Percentiles rank a stretch among this genome's conserved stretches.
Evolutionary conservation across 2,888 invertebrate genomes (phyloP).

Genomic region (Trypoxylon attenuatum): DNA sequence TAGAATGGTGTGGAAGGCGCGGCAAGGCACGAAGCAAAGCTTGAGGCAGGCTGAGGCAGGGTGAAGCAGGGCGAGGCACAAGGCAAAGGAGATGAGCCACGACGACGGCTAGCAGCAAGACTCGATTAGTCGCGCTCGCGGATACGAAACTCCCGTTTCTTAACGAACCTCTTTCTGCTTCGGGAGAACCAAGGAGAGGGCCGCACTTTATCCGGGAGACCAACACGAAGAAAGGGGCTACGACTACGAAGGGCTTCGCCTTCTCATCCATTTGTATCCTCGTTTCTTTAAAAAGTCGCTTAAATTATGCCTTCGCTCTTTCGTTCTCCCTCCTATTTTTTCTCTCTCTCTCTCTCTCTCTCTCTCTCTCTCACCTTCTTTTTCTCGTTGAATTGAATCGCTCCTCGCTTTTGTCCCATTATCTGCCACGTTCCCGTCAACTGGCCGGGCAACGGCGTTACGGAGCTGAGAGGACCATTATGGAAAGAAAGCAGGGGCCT

Average conservation of each 20-base stretch:
- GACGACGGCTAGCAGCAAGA: neutral
- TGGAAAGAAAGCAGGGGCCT: neutral
- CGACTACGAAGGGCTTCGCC: neutral
- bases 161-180: neutral
- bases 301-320: neutral
- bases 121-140: neutral
- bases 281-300: no score
- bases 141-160: neutral
- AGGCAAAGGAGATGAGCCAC: slow-evolving; percentile 8
- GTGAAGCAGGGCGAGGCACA: neutral
- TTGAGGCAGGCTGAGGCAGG: no score
- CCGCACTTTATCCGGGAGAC: neutral
- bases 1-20: neutral
- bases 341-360: neutral
- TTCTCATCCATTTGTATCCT: neutral
- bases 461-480: neutral
- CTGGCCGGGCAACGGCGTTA: no score
- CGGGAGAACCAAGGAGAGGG: no score
- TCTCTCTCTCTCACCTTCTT: neutral
- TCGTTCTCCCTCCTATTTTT: neutral
- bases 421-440: neutral
- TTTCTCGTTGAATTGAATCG: neutral
- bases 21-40: no score
- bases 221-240: neutral
- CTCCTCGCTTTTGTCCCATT: neutral